phyloP scores from a whole-genome alignment of 2,888 invertebrate species.

The Papilio elwesi region DNA sequence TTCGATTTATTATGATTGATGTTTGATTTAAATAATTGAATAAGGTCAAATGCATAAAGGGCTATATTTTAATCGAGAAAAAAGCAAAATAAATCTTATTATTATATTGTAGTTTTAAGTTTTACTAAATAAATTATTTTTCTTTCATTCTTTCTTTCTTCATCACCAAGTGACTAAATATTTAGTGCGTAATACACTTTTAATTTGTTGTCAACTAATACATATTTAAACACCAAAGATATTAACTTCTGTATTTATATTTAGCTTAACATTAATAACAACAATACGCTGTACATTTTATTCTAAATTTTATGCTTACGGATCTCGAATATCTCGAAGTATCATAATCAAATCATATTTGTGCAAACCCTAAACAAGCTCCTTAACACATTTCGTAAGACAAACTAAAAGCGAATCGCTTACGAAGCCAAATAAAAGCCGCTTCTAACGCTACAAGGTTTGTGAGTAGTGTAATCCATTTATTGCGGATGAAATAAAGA shows the following conservation, averaged over 20 bases:
- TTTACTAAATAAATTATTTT: not conserved
- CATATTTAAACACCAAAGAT: too few species aligned
- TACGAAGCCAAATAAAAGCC: conserved; percentile 61
- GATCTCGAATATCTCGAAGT: conserved; percentile 1
- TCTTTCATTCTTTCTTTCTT: too few species aligned
- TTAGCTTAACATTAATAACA: not conserved
- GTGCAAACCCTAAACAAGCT: conserved; percentile 26
- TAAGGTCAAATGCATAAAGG: not conserved
- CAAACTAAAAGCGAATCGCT: conserved; percentile 51
- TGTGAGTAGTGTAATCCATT: conserved; percentile 77
- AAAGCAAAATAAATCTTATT: not conserved
- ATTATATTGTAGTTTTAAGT: not conserved
- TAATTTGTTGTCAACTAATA: too few species aligned
- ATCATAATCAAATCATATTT: conserved; percentile 27
- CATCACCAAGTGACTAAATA: too few species aligned
- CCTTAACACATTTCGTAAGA: conserved; percentile 31
- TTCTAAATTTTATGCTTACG: not conserved
- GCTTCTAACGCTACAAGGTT: conserved; percentile 67
- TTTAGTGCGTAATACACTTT: too few species aligned
- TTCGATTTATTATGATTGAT: conserved; percentile 22
- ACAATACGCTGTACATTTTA: not conserved
- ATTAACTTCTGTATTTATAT: not conserved
- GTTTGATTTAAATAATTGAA: not conserved
- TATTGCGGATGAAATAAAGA: conserved; percentile 80
- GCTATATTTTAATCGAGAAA: not conserved